Base-by-base conservation (phyloP, 1,140 invertebrate species). In the Camponotus floridanus region DNA sequence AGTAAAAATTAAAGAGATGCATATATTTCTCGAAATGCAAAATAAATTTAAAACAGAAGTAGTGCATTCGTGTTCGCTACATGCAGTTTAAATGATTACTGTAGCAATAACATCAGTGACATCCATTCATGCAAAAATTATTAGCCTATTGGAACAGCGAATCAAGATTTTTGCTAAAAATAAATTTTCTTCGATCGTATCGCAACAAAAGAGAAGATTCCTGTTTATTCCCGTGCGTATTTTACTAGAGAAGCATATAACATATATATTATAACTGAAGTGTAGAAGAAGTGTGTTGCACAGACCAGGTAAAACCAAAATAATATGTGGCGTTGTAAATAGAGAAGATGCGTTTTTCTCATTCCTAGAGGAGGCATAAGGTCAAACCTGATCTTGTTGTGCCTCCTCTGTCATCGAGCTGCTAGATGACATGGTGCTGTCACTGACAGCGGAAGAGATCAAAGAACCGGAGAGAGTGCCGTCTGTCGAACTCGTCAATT, bases 341-440 rank as follows among this genome's bases (percentile, higher is more conserved):
- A 89, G 13, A 91, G 68, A 86, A 80, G 67, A 87, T 88, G 90
- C 88, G 76, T 65, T 68, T 87, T 68, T 87, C 39, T 88, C 91
- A 91, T 91, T 91, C 90, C 91, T 91, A 91, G 48, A 51, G 90
- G 91, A 91, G 91, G 90, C 88, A 86, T 90, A 62, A 4, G 15
- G 87, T 86, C 94, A 94, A 94, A 94, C 94, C 94, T 94, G 94
- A 76, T 94, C 94, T 91, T 92, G 94, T 74, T 94, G 94, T 78
- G 88, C 91, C 70, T 94, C 94, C 88, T 95, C 94, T 80, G 92
- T 88, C 84, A 94, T 92, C 76, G 93, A 94, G 86, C 94, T 93
- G 88, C 91, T 94, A 74, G 94, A 93, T 36, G 93, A 94, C 87
- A 93, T 92, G 51, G 92, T 93, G 87, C 93, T 92, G 90, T 94